Evolutionary conservation across 2,113 vertebrate genomes (phyloP).

Genomic region (Microcebus lehilahytsara): DNA sequence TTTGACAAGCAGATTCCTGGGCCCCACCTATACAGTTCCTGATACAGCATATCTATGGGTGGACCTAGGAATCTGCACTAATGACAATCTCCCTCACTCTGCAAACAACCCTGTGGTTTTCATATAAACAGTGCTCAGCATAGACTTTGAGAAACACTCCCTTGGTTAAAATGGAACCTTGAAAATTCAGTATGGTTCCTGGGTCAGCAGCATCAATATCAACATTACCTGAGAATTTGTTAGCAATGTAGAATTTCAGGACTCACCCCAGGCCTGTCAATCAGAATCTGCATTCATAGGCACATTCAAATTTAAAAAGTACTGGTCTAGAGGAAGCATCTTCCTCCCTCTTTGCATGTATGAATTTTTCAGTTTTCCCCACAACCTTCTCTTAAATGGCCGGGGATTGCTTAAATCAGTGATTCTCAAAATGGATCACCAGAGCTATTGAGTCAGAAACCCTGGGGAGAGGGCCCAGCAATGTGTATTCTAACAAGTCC

Average conservation of each 20-base stretch:
- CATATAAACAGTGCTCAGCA: background rate
- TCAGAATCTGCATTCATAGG: background rate
- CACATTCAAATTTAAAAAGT: background rate
- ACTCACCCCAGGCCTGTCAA: background rate
- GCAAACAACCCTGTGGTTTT: background rate
- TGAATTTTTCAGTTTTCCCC: background rate
- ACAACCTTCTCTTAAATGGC: background rate
- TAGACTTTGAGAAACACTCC: background rate
- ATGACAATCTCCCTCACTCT: background rate
- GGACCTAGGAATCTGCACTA: background rate
- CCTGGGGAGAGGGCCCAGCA: background rate
- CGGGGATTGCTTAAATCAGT: background rate
- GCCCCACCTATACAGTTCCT: background rate
- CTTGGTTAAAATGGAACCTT: background rate
- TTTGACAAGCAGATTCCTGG: background rate
- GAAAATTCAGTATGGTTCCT: background rate
- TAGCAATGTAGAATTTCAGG: background rate
- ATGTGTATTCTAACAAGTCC: background rate
- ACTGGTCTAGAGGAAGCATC: background rate
- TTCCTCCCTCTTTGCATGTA: background rate
- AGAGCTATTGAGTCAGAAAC: background rate
- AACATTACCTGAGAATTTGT: background rate
- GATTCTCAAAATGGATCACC: background rate
- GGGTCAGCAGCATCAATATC: background rate
- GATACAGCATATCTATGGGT: background rate